Evolutionary conservation across 1,140 invertebrate genomes (phyloP).

Genomic region (Psix sp.): DNA sequence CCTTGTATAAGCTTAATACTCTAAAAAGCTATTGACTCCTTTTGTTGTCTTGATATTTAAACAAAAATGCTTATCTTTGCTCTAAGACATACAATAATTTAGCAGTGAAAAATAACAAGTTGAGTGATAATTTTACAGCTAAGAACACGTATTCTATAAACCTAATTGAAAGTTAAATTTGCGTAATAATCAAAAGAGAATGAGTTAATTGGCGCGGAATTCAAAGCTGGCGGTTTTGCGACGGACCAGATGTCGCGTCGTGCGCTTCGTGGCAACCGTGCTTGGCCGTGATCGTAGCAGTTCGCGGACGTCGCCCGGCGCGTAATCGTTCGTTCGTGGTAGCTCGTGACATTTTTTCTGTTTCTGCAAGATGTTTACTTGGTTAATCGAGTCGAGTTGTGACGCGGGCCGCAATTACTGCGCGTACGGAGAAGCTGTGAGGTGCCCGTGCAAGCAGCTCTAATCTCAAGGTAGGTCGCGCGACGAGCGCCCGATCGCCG

Average conservation of each 20-base stretch:
- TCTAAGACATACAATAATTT: too few species aligned
- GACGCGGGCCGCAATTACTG: conserved; percentile 63
- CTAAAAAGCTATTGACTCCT: too few species aligned
- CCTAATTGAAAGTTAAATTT: neutral
- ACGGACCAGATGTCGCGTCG: conserved; percentile 12
- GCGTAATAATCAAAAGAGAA: neutral
- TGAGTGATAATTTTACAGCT: too few species aligned
- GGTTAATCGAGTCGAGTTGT: conserved; percentile 66
- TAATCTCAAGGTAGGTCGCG: conserved; percentile 67
- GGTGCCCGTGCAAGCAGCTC: conserved; percentile 59
- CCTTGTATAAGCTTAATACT: too few species aligned
- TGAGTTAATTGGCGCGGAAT: neutral
- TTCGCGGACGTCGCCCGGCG: conserved; percentile 60
- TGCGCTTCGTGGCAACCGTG: conserved; percentile 37
- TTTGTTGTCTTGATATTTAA: too few species aligned
- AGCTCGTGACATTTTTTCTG: conserved; percentile 75
- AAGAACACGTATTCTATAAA: too few species aligned
- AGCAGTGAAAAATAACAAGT: too few species aligned
- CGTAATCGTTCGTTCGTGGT: conserved; percentile 70
- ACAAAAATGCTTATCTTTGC: too few species aligned
- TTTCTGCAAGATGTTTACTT: conserved; percentile 75
- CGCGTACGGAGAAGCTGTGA: conserved; percentile 65
- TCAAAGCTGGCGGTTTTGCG: neutral
- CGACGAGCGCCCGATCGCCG: conserved; percentile 22
- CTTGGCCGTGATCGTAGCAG: conserved; percentile 64